These are phyloP conservation scores for Syrphus vitripennis DNA, from an alignment of 2,888 invertebrate genomes.

Conservation along the genomic window DNA sequence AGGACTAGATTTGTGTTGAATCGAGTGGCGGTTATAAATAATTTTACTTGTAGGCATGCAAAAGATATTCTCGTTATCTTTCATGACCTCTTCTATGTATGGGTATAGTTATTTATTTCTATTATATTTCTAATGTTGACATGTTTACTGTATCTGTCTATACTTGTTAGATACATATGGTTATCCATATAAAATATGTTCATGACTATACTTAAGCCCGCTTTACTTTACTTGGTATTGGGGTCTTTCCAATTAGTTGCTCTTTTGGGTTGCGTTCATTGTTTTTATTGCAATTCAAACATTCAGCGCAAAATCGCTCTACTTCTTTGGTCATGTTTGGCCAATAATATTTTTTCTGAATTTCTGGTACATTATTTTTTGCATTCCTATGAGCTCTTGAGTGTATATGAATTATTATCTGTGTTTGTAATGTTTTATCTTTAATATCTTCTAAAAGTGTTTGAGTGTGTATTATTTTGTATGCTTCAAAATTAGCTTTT, in stretches of 20 bases:
- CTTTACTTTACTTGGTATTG: too few relatives aligned
- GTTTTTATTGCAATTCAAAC: neutral
- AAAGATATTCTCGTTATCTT: neutral
- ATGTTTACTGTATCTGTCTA: neutral
- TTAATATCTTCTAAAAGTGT: neutral
- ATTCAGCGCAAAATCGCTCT: neutral
- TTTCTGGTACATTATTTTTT: neutral
- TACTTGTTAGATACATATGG: too few relatives aligned
- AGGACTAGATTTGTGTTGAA: constrained; percentile 1
- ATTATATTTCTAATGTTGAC: neutral
- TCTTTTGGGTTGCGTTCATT: neutral
- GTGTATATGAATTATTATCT: neutral
- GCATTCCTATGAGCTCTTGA: neutral
- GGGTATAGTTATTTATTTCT: neutral
- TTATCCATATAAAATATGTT: too few relatives aligned
- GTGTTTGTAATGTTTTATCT: neutral
- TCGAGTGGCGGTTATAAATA: neutral
- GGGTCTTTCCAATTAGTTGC: too few relatives aligned
- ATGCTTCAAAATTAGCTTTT: neutral
- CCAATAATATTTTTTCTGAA: too few relatives aligned
- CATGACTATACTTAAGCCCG: too few relatives aligned
- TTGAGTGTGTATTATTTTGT: neutral
- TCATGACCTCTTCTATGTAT: neutral
- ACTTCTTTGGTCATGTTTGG: neutral
- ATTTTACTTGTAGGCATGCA: constrained; percentile 5